Evolutionary conservation across 2,888 invertebrate genomes (phyloP).

Genomic region (Litoditis marina): DNA sequence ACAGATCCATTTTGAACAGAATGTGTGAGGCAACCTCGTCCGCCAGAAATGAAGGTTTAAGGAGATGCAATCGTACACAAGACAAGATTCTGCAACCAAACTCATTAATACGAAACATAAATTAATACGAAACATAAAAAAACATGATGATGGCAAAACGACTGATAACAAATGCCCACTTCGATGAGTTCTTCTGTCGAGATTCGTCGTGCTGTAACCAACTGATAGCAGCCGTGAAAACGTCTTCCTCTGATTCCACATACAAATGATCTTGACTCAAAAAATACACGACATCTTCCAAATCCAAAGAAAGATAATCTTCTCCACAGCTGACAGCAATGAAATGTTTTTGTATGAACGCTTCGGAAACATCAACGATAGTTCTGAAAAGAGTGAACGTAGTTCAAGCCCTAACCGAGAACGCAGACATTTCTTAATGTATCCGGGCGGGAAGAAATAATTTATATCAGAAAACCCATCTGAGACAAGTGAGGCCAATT

Average conservation of each 20-base stretch:
- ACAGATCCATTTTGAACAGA: constrained; percentile 71
- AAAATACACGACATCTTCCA: constrained; percentile 64
- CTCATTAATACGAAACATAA: too few relatives aligned
- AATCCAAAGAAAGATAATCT: constrained; percentile 70
- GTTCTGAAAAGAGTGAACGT: background rate
- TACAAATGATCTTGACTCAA: constrained; percentile 76
- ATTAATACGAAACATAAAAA: background rate
- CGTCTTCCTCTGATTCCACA: constrained; percentile 75
- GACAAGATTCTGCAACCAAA: constrained; percentile 68
- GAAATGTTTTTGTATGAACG: constrained; percentile 73
- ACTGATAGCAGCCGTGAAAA: constrained; percentile 79
- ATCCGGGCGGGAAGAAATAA: too few relatives aligned
- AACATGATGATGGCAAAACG: background rate
- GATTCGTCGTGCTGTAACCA: constrained; percentile 75
- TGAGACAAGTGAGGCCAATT: too few relatives aligned
- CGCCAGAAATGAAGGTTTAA: constrained; percentile 78
- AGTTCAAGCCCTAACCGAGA: background rate
- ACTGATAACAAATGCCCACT: too few relatives aligned
- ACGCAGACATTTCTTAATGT: background rate
- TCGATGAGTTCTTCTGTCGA: constrained; percentile 65
- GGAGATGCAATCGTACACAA: constrained; percentile 76
- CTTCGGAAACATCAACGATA: background rate
- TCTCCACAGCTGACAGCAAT: constrained; percentile 75
- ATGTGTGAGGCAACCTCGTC: constrained; percentile 68
- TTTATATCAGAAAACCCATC: too few relatives aligned